A percentile compares a stretch with the other conserved stretches of the same genome.
phyloP scores from a whole-genome alignment of 2,888 invertebrate species.

The Drosophila stalkeri region DNA sequence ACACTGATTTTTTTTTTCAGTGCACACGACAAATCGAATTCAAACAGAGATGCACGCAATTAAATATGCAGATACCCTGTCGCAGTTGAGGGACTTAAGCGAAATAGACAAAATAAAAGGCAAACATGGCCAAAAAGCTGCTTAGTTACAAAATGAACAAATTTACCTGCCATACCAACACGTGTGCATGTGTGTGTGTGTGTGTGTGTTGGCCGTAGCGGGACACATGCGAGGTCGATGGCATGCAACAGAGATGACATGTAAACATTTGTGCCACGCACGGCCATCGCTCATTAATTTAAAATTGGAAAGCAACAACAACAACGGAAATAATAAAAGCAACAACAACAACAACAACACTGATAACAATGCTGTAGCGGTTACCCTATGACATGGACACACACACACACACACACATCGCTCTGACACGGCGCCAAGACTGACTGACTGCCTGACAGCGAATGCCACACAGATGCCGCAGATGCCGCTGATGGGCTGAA shows the following conservation, averaged over 20 bases:
- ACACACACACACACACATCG: constrained; percentile 33
- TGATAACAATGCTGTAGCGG: constrained; percentile 47
- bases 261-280: constrained; percentile 42
- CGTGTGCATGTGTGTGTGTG: neutral
- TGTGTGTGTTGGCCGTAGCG: neutral
- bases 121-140: constrained; percentile 58
- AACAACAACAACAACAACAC: constrained; percentile 5
- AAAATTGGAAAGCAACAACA: constrained; percentile 54
- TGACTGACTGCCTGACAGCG: constrained; percentile 22
- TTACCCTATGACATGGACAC: constrained; percentile 52
- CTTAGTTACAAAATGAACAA: constrained; percentile 47
- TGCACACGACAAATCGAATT: constrained; percentile 25
- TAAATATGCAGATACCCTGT: constrained; percentile 59
- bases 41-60: constrained; percentile 47
- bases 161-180: constrained; percentile 26
- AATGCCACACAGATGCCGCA: constrained; percentile 36
- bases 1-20: neutral
- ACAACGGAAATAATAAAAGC: constrained; percentile 14
- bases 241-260: constrained; percentile 38
- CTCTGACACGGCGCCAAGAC: constrained; percentile 53
- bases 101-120: constrained; percentile 48
- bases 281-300: constrained; percentile 71
- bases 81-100: constrained; percentile 27
- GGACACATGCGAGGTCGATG: neutral
- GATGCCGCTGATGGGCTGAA: constrained; percentile 24